These are phyloP conservation scores for Brachionus manjavacas DNA, from an alignment of 1,140 invertebrate genomes.

Conservation along the genomic window DNA sequence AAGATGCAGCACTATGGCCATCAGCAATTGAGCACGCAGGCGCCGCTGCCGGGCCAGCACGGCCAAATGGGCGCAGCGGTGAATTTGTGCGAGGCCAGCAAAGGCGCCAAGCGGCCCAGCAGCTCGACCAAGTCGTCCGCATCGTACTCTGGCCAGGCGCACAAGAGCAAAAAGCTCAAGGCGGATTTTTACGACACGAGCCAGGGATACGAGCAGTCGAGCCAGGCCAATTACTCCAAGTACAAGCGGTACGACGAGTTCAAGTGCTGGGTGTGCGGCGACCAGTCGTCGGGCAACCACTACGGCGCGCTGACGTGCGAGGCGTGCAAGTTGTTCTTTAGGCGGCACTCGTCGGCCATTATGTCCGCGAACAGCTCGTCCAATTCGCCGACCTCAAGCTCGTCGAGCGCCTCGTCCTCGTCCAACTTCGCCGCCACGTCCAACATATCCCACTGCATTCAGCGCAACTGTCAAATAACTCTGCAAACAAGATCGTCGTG, in stretches of 20 bases:
- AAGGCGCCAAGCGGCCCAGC: neutral
- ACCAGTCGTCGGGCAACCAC: slow-evolving; percentile 59
- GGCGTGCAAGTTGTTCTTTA: slow-evolving; percentile 51
- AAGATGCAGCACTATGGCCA: neutral
- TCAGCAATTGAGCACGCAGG: neutral
- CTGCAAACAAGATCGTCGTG: slow-evolving; percentile 63
- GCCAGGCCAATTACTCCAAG: neutral
- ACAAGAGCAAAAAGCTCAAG: neutral
- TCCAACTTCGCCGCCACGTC: neutral
- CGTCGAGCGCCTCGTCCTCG: neutral
- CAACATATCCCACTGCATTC: slow-evolving; percentile 27
- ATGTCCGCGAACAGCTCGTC: slow-evolving; percentile 21
- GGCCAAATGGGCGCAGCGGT: neutral
- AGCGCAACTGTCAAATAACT: slow-evolving; percentile 51
- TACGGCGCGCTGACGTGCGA: slow-evolving; percentile 61
- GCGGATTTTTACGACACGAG: neutral
- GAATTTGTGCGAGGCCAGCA: neutral
- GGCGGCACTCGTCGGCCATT: slow-evolving; percentile 36
- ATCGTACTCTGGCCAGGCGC: neutral
- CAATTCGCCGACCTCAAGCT: neutral
- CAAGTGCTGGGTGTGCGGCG: slow-evolving; percentile 59
- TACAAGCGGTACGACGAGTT: slow-evolving; percentile 37
- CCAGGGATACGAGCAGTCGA: neutral
- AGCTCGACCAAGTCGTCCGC: neutral
- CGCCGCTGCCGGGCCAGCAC: neutral